Percentiles rank a stretch among this genome's conserved stretches.
These are phyloP conservation scores for Bryconaethiops microstoma DNA, from an alignment of 2,797 vertebrate species.

Conservation along the genomic window DNA sequence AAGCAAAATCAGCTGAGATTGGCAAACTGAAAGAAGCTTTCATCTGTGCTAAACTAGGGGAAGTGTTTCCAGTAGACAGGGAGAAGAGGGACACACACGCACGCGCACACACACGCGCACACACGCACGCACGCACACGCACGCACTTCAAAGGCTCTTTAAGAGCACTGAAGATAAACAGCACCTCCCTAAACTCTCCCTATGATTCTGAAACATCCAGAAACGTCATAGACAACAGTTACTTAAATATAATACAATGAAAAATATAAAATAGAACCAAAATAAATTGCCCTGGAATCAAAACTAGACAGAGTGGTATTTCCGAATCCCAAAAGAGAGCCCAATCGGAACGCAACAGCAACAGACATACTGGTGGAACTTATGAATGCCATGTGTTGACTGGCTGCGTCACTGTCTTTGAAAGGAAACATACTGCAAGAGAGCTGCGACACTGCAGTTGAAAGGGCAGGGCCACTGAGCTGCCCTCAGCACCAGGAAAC, in stretches of 20 bases:
- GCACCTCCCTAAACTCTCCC: not conserved
- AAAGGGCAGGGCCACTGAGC: slow-evolving; percentile 43
- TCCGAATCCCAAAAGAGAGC: slow-evolving; percentile 24
- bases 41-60: slow-evolving; percentile 16
- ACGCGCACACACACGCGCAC: not conserved
- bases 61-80: slow-evolving; percentile 32
- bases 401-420: slow-evolving; percentile 34
- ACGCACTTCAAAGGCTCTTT: not conserved
- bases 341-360: slow-evolving; percentile 45
- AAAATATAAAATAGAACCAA: no score
- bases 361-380: slow-evolving; percentile 28
- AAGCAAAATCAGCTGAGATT: no score
- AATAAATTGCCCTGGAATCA: slow-evolving; percentile 15
- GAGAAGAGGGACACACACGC: not conserved
- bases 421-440: slow-evolving; percentile 44
- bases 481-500: slow-evolving; percentile 34
- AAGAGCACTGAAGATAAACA: not conserved
- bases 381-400: slow-evolving; percentile 26
- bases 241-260: no score
- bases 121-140: not conserved
- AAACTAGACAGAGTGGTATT: slow-evolving; percentile 30
- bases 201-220: not conserved
- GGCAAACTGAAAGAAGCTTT: not conserved
- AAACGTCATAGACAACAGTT: not conserved
- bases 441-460: slow-evolving; percentile 43